Evolutionary conservation across 2,113 vertebrate species (phyloP).

Genomic region (Bolborhynchus lineola): DNA sequence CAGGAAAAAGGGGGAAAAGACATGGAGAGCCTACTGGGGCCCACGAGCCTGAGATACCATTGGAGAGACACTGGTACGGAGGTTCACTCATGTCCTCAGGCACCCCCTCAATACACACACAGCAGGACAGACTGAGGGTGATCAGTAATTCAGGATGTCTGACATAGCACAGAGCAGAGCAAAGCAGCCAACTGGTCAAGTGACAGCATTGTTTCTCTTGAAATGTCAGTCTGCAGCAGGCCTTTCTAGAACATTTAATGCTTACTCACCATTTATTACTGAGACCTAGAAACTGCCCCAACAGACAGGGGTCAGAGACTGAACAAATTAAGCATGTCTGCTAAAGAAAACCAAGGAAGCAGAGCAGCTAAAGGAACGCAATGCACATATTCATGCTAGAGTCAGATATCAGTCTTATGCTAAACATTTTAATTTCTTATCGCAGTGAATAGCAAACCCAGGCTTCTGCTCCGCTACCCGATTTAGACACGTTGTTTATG

Average conservation of each 20-base stretch:
- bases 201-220: neutral
- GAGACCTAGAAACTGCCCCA: neutral
- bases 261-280: neutral
- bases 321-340: accelerated
- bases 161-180: neutral
- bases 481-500: neutral
- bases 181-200: accelerated
- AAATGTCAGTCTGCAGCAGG: neutral
- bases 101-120: accelerated
- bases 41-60: neutral
- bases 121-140: neutral
- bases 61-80: accelerated
- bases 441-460: neutral
- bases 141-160: no score
- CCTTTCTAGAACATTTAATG: neutral
- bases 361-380: neutral
- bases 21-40: neutral
- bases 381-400: accelerated
- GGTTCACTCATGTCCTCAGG: accelerated
- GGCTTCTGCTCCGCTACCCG: neutral
- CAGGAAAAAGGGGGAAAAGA: neutral
- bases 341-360: neutral
- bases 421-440: neutral
- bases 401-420: neutral
- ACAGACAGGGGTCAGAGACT: neutral